Conservation (phyloP, 1,140 invertebrate species). For the Papilio polyxenes region DNA sequence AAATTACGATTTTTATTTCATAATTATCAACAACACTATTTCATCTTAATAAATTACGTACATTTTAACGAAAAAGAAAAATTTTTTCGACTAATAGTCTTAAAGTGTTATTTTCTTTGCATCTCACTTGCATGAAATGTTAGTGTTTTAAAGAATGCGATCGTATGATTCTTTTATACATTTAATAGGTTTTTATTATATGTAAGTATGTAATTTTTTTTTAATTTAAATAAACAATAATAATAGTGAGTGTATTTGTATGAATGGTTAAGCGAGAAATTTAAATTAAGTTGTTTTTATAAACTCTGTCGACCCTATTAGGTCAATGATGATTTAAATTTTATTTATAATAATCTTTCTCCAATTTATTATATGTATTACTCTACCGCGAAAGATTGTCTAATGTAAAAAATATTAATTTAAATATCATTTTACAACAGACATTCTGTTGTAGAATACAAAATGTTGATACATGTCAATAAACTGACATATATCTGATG, state of each 20-base stretch:
- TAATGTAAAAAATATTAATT: no score
- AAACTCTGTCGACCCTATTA: not conserved
- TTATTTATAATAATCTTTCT: no score
- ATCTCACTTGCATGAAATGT: conserved; percentile 30
- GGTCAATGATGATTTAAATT: not conserved
- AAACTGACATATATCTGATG: not conserved
- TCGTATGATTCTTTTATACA: not conserved
- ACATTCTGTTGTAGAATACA: no score
- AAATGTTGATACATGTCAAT: no score
- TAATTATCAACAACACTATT: not conserved
- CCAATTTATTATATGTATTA: no score
- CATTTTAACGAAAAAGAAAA: no score
- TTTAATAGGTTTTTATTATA: not conserved
- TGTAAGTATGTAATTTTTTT: conserved; percentile 1
- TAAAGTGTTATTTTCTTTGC: not conserved
- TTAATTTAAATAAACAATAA: not conserved
- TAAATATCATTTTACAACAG: no score
- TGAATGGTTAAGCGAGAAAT: not conserved
- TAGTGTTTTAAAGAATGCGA: conserved; percentile 1
- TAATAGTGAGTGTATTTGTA: not conserved
- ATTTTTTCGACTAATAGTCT: not conserved
- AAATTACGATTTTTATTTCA: not conserved
- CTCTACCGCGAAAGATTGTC: no score
- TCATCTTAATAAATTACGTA: no score
- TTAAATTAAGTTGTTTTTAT: not conserved